Percentiles rank a stretch among this genome's conserved stretches.
phyloP scores from a whole-genome alignment of 2,888 invertebrate species.

The Caenorhabditis sp. region DNA sequence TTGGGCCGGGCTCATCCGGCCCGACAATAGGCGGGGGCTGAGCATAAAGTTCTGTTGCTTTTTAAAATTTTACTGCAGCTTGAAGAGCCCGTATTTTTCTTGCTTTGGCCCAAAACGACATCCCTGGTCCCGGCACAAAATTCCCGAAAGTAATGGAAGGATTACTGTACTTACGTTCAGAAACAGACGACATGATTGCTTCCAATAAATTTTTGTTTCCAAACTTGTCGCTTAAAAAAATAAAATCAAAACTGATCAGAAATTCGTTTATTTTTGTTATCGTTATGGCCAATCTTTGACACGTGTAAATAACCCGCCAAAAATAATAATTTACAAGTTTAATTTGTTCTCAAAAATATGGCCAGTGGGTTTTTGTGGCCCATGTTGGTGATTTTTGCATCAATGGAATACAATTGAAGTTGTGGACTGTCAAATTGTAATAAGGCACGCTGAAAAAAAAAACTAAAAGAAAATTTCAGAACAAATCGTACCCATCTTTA shows the following conservation, averaged over 20 bases:
- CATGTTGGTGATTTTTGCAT: conserved; percentile 30
- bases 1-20: too few species aligned
- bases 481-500: conserved; percentile 17
- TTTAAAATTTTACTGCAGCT: too few species aligned
- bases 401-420: conserved; percentile 30
- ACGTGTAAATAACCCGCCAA: too few species aligned
- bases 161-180: background rate
- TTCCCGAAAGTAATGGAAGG: too few species aligned
- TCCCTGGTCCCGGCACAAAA: too few species aligned
- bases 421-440: conserved; percentile 36
- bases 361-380: conserved; percentile 35
- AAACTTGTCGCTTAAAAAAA: background rate
- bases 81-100: too few species aligned
- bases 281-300: too few species aligned
- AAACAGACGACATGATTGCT: background rate
- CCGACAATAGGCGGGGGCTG: too few species aligned
- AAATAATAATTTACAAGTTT: background rate
- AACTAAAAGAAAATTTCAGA: too few species aligned
- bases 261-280: too few species aligned
- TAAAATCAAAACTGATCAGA: background rate
- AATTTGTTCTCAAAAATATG: conserved; percentile 24
- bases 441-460: conserved; percentile 24
- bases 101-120: too few species aligned
- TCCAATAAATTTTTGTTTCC: background rate
- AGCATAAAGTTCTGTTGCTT: too few species aligned